Evolutionary conservation across 2,888 invertebrate genomes (phyloP), one percentile per base, ranked within the genome.

Genomic region (Luperina testacea): DNA sequence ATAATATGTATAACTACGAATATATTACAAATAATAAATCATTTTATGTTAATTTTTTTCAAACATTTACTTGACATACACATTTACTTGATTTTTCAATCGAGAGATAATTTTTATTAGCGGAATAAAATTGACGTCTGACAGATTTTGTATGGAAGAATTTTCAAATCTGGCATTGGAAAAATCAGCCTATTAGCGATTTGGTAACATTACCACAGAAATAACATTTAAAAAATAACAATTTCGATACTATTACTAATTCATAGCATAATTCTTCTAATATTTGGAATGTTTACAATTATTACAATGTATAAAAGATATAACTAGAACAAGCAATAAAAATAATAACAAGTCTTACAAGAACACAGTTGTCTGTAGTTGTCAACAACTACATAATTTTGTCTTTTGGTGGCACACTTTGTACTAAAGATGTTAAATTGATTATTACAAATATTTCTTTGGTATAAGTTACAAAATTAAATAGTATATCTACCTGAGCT

Each of bases 11-110:
- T 76, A 83, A 78, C 80, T 84, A 88, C 85, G 85, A 88, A 88
- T 88, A 89, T 81, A 84, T 85, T 80, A 90, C 83, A 88, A 88
- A 88, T 86, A 78, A 88, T 80, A 79, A 83, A 85, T 82, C 73
- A 76, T 85, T 82, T 83, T 79, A 75, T 73, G 53, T 84, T 85
- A 73, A 78, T 42, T 78, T 65, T 65, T 64, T 51, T 74, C 71
- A 81, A 80, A 86, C 32, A 83, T 78, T 81, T 88, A 87, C 38
- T 87, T 86, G 89, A 91, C 90, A 91, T 45, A 45, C 32, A 32
- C 32, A 32, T 32, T 32, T 45, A 11, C 11, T 2, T 45, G 45
- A 45, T 45, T 45, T 45, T 45, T 45, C 45, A 45, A 45, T 45
- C 9, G 45, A 45, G 45, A 45, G 45, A 45, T 45, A 11, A 45